Base-by-base conservation (phyloP, 2,113 vertebrate species). In the Psettodes erumei region DNA sequence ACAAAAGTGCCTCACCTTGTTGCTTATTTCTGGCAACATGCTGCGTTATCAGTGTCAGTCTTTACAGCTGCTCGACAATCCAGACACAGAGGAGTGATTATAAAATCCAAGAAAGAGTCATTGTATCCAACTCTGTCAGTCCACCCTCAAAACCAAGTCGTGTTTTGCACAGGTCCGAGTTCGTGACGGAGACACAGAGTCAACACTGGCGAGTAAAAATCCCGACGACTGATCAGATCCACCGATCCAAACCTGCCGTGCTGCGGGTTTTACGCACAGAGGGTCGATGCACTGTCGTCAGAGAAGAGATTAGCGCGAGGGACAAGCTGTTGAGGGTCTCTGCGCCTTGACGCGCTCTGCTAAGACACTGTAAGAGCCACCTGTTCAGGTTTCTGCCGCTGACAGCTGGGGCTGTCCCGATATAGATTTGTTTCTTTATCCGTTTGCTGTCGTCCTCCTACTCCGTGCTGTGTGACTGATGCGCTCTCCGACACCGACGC, bases 1-100 rank as follows among this genome's bases (percentile, higher is more conserved):
- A 40, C 28, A 21, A 55, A 47, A 59, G 23, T 7, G 13, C 21
- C 90, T 93, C 89, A 94, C 93, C 93, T 94, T 94, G 86, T 84
- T 93, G 67, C 93, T 95, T 50, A 95, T 95, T 89, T 95, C 94
- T 72, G 94, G 94, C 76, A 95, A 83, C 94, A 95, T 95, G 73
- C 38, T 87, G 74, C 18, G 59, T 43, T 63, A 16, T 73, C 37
- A 72, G 6, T 38, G 48, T 71, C 42, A 72, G 54, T 59, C 23
- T 60, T 28, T 76, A 55, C 37, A 64, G 32, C 55, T n/a, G 35
- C 62, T 81, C 33, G 43, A 70, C 38, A 61, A 77, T 71, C 82
- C 80, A 86, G 47, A 75, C 27, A 62, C 45, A 59, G 28, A 35
- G 8, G 35, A 53, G 25, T 72, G 60, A 77, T 69, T 82, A 88